Evolutionary conservation across 2,113 vertebrate species (phyloP).

Genomic region (Silurus asotus): DNA sequence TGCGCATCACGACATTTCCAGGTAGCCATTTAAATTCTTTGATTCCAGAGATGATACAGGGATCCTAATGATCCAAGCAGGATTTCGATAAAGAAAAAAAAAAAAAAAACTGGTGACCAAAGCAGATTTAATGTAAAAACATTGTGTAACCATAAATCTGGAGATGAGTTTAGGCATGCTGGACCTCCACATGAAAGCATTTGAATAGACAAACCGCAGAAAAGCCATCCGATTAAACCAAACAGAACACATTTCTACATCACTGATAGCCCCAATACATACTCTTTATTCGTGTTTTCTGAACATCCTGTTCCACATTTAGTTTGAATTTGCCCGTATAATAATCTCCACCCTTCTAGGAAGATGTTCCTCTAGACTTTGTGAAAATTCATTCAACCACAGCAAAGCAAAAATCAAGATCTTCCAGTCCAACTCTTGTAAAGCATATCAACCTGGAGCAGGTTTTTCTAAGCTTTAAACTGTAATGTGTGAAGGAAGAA

Average conservation of each 20-base stretch:
- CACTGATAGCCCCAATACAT: background rate
- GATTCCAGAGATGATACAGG: too few relatives aligned
- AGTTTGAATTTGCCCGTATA: background rate
- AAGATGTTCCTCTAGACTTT: background rate
- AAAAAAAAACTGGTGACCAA: background rate
- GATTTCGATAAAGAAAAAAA: too few relatives aligned
- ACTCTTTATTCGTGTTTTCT: background rate
- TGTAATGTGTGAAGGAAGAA: too few relatives aligned
- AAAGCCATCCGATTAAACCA: background rate
- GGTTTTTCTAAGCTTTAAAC: too few relatives aligned
- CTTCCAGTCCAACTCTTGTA: too few relatives aligned
- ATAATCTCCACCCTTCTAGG: background rate
- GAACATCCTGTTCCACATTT: background rate
- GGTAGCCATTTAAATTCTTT: too few relatives aligned
- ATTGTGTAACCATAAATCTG: background rate
- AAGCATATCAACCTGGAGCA: too few relatives aligned
- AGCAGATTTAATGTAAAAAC: background rate
- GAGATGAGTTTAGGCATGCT: background rate
- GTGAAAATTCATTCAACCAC: too few relatives aligned
- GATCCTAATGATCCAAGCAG: too few relatives aligned
- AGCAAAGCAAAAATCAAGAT: too few relatives aligned
- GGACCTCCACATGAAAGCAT: background rate
- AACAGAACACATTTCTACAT: background rate
- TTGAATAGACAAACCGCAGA: background rate
- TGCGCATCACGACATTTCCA: too few relatives aligned